phyloP scores from a whole-genome alignment of 2,888 invertebrate species.

The Seladonia tumulorum region DNA sequence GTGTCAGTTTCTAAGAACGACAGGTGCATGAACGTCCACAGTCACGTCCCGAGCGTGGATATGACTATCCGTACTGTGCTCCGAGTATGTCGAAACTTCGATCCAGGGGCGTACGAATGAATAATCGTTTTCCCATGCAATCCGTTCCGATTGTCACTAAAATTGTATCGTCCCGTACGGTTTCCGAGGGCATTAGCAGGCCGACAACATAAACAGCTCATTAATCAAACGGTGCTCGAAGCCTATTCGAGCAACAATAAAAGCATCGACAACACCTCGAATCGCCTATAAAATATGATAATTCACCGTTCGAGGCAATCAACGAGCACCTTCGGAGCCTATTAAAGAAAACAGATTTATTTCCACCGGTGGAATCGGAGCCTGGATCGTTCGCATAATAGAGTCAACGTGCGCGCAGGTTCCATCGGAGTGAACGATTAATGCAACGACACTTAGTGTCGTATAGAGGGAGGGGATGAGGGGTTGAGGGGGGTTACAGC shows the following conservation, averaged over 20 bases:
- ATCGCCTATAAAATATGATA: slow-evolving; percentile 2
- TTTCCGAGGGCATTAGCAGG: background rate
- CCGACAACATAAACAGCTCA: background rate
- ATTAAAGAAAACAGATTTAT: slow-evolving; percentile 11
- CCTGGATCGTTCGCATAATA: background rate
- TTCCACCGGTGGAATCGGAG: background rate
- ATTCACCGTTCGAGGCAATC: background rate
- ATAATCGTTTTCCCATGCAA: background rate
- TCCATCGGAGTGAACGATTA: background rate
- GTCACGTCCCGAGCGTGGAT: too few species aligned
- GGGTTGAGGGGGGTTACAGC: background rate
- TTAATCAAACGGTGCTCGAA: background rate
- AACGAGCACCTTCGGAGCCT: background rate
- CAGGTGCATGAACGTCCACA: too few species aligned
- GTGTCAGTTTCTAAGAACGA: too few species aligned
- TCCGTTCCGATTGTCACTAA: background rate
- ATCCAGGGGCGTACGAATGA: background rate
- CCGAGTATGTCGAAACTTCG: background rate
- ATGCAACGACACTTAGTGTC: slow-evolving; percentile 12
- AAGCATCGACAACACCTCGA: slow-evolving; percentile 1
- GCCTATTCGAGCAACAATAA: background rate
- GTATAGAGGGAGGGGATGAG: background rate
- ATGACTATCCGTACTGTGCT: too few species aligned
- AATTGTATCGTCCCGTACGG: background rate
- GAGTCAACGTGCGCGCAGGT: background rate